phyloP scores from a whole-genome alignment of 2,113 vertebrate genomes.

The Microtus pennsylvanicus region DNA sequence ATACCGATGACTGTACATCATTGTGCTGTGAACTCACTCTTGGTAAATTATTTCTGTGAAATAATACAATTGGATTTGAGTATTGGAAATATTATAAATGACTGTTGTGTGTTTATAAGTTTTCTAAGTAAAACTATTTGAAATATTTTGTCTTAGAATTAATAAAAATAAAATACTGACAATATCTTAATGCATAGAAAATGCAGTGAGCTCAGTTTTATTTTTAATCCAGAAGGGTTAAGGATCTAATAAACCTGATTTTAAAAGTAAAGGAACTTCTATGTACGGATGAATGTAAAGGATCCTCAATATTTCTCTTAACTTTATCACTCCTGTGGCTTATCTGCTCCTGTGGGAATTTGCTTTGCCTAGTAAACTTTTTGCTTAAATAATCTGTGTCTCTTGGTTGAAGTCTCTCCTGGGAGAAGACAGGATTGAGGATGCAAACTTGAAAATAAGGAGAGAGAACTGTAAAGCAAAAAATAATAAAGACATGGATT shows the following conservation, averaged over 20 bases:
- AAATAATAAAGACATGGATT: slow-evolving; percentile 14
- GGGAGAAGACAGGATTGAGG: background rate
- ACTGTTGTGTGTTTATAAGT: background rate
- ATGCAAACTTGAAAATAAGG: background rate
- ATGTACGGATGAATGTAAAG: background rate
- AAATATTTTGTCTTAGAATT: background rate
- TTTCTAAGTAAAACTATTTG: slow-evolving; percentile 18
- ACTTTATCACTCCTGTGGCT: background rate
- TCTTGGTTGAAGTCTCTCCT: background rate
- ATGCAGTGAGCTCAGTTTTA: background rate
- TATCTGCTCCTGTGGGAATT: background rate
- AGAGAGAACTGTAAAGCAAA: background rate
- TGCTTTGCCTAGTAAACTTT: background rate
- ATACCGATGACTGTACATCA: background rate
- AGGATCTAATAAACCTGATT: background rate
- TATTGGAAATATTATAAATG: background rate
- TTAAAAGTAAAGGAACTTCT: background rate
- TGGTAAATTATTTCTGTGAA: slow-evolving; percentile 40
- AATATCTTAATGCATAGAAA: background rate
- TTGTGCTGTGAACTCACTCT: background rate
- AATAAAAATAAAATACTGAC: background rate
- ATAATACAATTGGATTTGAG: background rate
- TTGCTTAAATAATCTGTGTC: background rate
- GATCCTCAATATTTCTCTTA: background rate
- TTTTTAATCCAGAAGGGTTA: background rate